Conservation (phyloP, 2,113 vertebrate genomes). For the Abramis brama region DNA sequence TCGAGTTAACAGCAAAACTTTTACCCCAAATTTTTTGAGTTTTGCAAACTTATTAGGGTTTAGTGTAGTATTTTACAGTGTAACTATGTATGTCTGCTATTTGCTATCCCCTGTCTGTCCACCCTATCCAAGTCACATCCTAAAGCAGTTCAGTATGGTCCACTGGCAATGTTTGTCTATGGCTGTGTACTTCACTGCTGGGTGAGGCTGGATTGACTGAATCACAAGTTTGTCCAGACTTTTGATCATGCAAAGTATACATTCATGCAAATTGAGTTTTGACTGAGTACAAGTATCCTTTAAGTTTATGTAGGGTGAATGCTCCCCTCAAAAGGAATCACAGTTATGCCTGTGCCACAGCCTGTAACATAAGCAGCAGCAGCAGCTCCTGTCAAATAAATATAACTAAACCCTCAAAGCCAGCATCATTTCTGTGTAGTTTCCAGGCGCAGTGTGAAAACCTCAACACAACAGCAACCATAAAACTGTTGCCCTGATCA, state of each 20-base stretch:
- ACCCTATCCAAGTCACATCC: background rate
- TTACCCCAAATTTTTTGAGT: too few relatives aligned
- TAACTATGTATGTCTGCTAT: too few relatives aligned
- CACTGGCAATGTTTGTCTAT: background rate
- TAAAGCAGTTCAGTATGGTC: background rate
- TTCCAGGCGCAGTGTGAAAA: background rate
- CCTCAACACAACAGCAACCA: slow-evolving; percentile 19
- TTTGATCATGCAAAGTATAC: background rate
- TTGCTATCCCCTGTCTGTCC: too few relatives aligned
- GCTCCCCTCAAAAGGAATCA: background rate
- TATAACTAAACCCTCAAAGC: slow-evolving; percentile 49
- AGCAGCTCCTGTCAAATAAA: slow-evolving; percentile 40
- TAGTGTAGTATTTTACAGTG: too few relatives aligned
- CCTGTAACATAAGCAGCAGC: slow-evolving; percentile 7
- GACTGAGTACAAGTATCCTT: background rate
- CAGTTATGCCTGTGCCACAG: background rate
- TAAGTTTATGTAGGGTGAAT: background rate
- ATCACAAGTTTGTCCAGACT: slow-evolving; percentile 4
- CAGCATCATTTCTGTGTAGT: slow-evolving; percentile 15
- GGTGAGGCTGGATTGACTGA: background rate
- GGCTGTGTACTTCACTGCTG: background rate
- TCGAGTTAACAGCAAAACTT: too few relatives aligned
- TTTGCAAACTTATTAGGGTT: too few relatives aligned
- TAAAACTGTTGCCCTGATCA: background rate
- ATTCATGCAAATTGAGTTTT: background rate